Evolutionary conservation across 1,140 invertebrate genomes (phyloP).

Genomic region (Drosophila orena): DNA sequence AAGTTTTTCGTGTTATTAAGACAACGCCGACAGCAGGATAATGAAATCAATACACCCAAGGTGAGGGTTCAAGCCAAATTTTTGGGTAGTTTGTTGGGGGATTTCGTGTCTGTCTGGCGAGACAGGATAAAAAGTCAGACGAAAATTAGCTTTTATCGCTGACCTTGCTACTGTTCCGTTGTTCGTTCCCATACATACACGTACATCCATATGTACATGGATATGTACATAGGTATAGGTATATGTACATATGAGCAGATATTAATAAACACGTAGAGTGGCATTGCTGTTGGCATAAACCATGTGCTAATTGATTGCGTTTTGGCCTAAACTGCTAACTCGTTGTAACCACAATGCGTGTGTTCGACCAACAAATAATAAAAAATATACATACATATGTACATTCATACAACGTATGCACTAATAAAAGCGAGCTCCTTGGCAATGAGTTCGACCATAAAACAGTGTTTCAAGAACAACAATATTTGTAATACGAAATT

Average conservation of each 20-base stretch:
- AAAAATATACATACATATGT: not conserved
- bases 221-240: slow-evolving; percentile 4
- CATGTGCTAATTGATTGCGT: slow-evolving; percentile 44
- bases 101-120: slow-evolving; percentile 23
- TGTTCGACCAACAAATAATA: slow-evolving; percentile 3
- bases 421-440: slow-evolving; percentile 1
- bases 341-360: slow-evolving; percentile 29
- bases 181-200: not conserved
- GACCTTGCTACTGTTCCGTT: slow-evolving; percentile 35
- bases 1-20: not conserved
- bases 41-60: slow-evolving; percentile 48
- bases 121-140: slow-evolving; percentile 49
- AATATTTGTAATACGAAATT: not conserved
- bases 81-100: slow-evolving; percentile 4
- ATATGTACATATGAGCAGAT: slow-evolving; percentile 6
- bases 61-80: not conserved
- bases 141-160: slow-evolving; percentile 34
- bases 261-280: slow-evolving; percentile 7
- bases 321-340: slow-evolving; percentile 33
- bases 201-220: not conserved
- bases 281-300: slow-evolving; percentile 26
- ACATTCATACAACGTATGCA: not conserved
- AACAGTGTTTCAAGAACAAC: not conserved
- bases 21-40: slow-evolving; percentile 19
- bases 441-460: slow-evolving; percentile 7